Conservation (phyloP, 2,113 vertebrate species). For the Rhynchopsitta pachyrhyncha region DNA sequence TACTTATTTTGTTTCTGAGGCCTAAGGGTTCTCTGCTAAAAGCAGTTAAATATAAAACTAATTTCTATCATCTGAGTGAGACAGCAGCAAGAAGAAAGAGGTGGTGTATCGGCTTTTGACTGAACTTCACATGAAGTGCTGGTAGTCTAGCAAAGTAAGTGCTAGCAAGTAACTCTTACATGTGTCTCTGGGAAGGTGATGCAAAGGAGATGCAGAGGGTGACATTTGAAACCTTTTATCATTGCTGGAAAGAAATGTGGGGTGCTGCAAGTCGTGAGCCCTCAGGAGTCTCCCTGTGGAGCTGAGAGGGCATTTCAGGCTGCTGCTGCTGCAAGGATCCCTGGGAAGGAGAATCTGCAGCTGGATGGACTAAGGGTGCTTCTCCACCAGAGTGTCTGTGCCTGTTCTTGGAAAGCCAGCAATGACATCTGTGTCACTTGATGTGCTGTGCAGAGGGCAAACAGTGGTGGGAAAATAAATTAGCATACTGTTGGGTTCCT, state of each 20-base stretch:
- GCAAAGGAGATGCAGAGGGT: not conserved
- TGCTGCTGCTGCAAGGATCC: not conserved
- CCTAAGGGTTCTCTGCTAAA: not conserved
- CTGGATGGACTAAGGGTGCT: not conserved
- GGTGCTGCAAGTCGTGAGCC: not conserved
- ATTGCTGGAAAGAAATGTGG: fast-evolving
- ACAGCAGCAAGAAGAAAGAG: not conserved
- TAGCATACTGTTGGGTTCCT: fast-evolving
- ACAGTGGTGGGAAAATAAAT: not conserved
- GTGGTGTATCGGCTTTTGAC: not conserved
- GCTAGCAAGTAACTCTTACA: fast-evolving
- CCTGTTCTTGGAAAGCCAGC: not conserved
- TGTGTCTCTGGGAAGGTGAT: not conserved
- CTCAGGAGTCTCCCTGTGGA: not conserved
- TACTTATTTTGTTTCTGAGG: not conserved
- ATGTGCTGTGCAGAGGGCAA: fast-evolving
- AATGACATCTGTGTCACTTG: fast-evolving
- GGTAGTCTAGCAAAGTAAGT: not conserved
- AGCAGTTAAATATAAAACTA: not conserved
- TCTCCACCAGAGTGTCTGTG: not conserved
- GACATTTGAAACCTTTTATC: fast-evolving
- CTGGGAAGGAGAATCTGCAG: not conserved
- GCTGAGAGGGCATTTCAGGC: not conserved
- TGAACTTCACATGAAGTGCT: not conserved
- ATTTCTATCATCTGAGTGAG: not conserved